Base-by-base conservation (phyloP, 2,113 vertebrate genomes). In the Falco punctatus region DNA sequence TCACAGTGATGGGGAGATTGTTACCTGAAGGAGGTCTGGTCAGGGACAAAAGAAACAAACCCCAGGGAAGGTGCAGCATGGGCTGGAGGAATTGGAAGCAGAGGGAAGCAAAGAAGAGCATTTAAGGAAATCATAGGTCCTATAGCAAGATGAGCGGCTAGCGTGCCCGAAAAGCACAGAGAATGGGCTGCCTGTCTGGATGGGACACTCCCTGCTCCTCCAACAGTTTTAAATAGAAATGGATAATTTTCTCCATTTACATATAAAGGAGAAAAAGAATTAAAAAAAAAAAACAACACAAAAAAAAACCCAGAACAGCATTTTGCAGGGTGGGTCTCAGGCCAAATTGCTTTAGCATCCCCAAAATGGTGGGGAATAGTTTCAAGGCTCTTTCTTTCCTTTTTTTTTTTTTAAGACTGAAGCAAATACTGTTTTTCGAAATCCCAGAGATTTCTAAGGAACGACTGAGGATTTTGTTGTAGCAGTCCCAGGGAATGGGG, bases 101-200 rank as follows among this genome's bases (percentile, higher is more conserved):
- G 70, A 40, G 18, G 54, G 83, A 16, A 46, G 65, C 6, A 8
- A 10, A 59, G 59, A 17, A 17, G 44, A 65, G 79, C 21, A 19
- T 14, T 44, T 12, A 10, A 55, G 67, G 69, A 22, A 59, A 59
- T 17, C 22, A 3, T 6, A 48, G 33, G 14, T 59, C 59, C 49
- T 17, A 5, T 3, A 30, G 64, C 23, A 42, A 35, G 69, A 57
- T 4, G 9, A 61, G 26, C 51, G 55, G 51, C 52, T 48, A 5
- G 12, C 0, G 7, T 5, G 26, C 52, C 33, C 2, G 8, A 13
- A 54, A 81, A 13, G 28, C 17, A 5, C 14, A 11, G 58, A 26
- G 35, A 57, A 27, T 3, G 4, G 5, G n/a, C 48, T 62, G 51
- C 33, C 28, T 18, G 4, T 21, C 10, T 2, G 14, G 3, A 1